A percentile compares a stretch with the other conserved stretches of the same genome.
Conservation (phyloP, 64 coral and sea anemone genomes). For the Pocillopora verrucosa region DNA sequence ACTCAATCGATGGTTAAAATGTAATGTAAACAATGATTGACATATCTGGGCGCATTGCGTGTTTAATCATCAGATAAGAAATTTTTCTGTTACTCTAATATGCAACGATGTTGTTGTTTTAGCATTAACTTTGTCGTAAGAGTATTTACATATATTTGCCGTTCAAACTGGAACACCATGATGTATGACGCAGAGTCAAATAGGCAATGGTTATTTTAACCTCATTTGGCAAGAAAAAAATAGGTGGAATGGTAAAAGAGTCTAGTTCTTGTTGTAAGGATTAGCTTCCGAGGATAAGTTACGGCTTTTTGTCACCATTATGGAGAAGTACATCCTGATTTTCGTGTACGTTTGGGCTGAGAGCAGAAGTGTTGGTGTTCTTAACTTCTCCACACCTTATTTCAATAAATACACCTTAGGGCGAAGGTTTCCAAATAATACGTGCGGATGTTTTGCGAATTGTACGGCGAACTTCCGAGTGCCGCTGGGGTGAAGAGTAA, state of each 20-base stretch:
- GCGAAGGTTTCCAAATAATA: too few relatives aligned
- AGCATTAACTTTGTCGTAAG: background rate
- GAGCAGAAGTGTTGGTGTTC: slow-evolving; percentile 33
- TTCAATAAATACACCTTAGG: background rate
- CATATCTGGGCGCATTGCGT: background rate
- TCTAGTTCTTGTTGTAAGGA: too few relatives aligned
- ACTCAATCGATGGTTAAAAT: slow-evolving; percentile 14
- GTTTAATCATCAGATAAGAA: background rate
- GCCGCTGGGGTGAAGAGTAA: background rate
- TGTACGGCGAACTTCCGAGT: background rate
- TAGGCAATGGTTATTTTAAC: too few relatives aligned
- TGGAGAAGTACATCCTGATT: slow-evolving; percentile 11
- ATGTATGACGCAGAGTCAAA: too few relatives aligned
- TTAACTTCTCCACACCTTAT: slow-evolving; percentile 2
- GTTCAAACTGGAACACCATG: background rate
- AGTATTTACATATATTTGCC: background rate
- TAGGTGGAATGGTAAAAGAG: too few relatives aligned
- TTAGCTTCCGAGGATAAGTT: background rate
- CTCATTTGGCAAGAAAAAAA: too few relatives aligned
- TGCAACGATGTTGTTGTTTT: background rate
- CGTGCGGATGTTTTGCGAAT: too few relatives aligned
- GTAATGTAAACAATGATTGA: background rate
- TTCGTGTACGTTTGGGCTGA: slow-evolving; percentile 4
- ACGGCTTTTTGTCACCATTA: slow-evolving; percentile 10
- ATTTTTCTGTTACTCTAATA: background rate